Percentiles rank a stretch among this genome's conserved stretches.
phyloP scores from a whole-genome alignment of 2,888 invertebrate species.

The Drosophila testacea region DNA sequence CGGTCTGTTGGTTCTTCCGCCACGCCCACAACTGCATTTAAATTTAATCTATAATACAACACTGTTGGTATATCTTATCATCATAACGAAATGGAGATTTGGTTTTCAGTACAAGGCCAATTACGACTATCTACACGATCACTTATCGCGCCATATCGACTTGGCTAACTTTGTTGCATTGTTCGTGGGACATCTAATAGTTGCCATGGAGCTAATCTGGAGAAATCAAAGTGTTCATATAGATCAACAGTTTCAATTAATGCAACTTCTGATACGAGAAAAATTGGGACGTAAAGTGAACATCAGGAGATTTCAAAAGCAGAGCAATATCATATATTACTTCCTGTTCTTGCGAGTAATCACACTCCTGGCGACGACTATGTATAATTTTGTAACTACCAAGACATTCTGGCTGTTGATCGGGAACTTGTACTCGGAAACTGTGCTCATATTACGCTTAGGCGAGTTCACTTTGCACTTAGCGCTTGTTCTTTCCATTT shows the following conservation, averaged over 20 bases:
- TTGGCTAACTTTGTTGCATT: conserved; percentile 34
- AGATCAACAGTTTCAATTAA: conserved; percentile 22
- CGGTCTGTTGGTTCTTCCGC: conserved; percentile 17
- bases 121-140: conserved; percentile 32
- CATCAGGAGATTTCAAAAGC: neutral
- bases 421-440: conserved; percentile 49
- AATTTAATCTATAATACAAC: conserved; percentile 15
- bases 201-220: conserved; percentile 41
- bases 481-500: conserved; percentile 29
- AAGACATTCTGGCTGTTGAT: conserved; percentile 14
- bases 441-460: conserved; percentile 55
- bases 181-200: conserved; percentile 29
- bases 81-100: conserved; percentile 24
- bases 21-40: conserved; percentile 1
- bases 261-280: conserved; percentile 15
- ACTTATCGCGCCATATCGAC: conserved; percentile 27
- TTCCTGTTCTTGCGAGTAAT: conserved; percentile 24
- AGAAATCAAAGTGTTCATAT: conserved; percentile 23
- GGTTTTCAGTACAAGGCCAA: conserved; percentile 27
- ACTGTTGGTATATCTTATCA: conserved; percentile 15
- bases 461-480: conserved; percentile 55
- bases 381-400: conserved; percentile 6
- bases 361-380: conserved; percentile 1
- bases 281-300: conserved; percentile 31
- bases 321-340: conserved; percentile 11